Evolutionary conservation across 2,113 vertebrate species (phyloP).

Genomic region (Chloebia gouldiae): DNA sequence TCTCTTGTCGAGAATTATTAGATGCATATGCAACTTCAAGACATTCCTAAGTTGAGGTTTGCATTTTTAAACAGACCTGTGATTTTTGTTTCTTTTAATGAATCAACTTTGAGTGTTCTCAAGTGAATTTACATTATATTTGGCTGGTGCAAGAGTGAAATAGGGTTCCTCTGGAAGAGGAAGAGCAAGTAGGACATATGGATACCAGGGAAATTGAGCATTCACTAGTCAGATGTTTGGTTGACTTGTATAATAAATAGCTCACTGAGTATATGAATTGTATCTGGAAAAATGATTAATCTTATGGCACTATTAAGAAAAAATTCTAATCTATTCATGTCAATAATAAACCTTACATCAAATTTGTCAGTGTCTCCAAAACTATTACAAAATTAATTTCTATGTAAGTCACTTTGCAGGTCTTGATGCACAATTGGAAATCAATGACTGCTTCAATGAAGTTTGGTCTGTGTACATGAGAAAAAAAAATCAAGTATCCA

Average conservation of each 20-base stretch:
- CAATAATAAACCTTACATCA: not conserved
- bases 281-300: not conserved
- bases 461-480: not conserved
- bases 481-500: not conserved
- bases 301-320: not conserved
- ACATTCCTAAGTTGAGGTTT: not conserved
- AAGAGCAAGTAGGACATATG: not conserved
- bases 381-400: not conserved
- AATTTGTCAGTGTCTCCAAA: not conserved
- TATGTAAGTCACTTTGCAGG: not conserved
- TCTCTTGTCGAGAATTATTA: not conserved
- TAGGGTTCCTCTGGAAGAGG: not conserved
- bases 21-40: not conserved
- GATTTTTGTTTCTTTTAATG: not conserved
- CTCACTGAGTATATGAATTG: not conserved
- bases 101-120: not conserved
- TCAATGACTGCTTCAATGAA: not conserved
- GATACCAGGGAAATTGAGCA: not conserved
- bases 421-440: not conserved
- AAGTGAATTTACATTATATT: not conserved
- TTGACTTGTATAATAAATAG: not conserved
- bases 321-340: not conserved
- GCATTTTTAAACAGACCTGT: not conserved
- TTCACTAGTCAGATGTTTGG: not conserved
- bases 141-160: not conserved